A percentile compares a stretch with the other conserved stretches of the same genome.
These are phyloP conservation scores for Mellilla xanthometata DNA, from an alignment of 2,888 invertebrate species.

Conservation along the genomic window DNA sequence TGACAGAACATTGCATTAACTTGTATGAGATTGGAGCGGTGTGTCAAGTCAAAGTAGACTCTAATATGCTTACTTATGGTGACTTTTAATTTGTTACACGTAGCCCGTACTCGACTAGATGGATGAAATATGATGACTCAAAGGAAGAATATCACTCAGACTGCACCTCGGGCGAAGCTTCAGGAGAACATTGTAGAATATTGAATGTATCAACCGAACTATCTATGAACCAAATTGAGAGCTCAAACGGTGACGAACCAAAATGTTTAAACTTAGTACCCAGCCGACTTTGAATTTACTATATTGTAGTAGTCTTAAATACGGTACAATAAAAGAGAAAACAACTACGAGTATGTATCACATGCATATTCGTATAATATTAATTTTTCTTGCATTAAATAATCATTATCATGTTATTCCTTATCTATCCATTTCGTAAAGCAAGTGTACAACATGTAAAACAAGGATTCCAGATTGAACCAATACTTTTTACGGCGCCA, in stretches of 20 bases:
- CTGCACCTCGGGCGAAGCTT: constrained; percentile 53
- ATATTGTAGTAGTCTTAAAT: neutral
- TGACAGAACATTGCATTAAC: constrained; percentile 55
- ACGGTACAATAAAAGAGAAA: no score
- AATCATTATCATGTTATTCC: no score
- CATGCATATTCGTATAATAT: no score
- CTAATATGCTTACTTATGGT: constrained; percentile 45
- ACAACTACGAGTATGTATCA: no score
- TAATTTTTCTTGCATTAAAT: no score
- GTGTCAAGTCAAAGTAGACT: constrained; percentile 45
- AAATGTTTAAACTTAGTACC: neutral
- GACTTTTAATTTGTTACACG: constrained; percentile 40
- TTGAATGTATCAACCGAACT: constrained; percentile 48
- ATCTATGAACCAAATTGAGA: constrained; percentile 34
- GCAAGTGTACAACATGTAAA: constrained; percentile 29
- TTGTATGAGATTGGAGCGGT: constrained; percentile 27
- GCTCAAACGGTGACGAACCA: neutral
- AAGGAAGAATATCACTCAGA: constrained; percentile 68
- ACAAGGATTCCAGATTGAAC: constrained; percentile 42
- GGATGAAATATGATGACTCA: constrained; percentile 69
- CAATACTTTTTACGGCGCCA: constrained; percentile 53
- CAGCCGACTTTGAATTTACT: neutral
- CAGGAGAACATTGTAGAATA: constrained; percentile 42
- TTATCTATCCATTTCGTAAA: neutral
- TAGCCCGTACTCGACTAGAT: constrained; percentile 52